Conservation (phyloP, 2,888 invertebrate species). For the Octodonta nipae region DNA sequence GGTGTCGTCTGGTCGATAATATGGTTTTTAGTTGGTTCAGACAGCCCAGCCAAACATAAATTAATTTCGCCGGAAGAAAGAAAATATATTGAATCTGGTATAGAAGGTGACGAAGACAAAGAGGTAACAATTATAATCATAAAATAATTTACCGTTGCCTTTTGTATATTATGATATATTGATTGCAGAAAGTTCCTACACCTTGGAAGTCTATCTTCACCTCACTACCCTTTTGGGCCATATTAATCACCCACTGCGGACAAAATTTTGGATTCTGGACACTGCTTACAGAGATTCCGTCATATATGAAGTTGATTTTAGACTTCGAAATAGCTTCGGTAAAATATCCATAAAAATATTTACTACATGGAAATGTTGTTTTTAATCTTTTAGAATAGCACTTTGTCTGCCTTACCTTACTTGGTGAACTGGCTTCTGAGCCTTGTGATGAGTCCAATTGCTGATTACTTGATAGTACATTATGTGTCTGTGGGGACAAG, state of each 20-base stretch:
- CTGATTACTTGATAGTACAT: conserved; percentile 47
- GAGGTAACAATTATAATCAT: conserved; percentile 25
- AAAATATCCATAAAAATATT: conserved; percentile 13
- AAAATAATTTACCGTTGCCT: not conserved
- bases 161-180: no score
- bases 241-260: conserved; percentile 57
- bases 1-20: conserved; percentile 47
- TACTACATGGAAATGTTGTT: not conserved
- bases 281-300: conserved; percentile 66
- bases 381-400: conserved; percentile 43
- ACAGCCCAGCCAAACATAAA: conserved; percentile 48
- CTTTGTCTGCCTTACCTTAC: conserved; percentile 59
- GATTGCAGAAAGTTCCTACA: conserved; percentile 34
- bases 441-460: conserved; percentile 53
- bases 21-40: conserved; percentile 51
- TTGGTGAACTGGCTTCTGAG: conserved; percentile 57
- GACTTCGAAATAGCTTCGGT: conserved; percentile 58
- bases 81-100: conserved; percentile 46
- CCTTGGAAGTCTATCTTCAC: conserved; percentile 65
- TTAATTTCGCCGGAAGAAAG: conserved; percentile 50
- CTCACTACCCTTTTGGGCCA: conserved; percentile 61
- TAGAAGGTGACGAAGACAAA: conserved; percentile 41
- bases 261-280: conserved; percentile 77
- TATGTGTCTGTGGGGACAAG: conserved; percentile 23
- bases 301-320: conserved; percentile 62